These are phyloP conservation scores for Crypturellus undulatus DNA, from an alignment of 2,113 vertebrate species.

Conservation along the genomic window DNA sequence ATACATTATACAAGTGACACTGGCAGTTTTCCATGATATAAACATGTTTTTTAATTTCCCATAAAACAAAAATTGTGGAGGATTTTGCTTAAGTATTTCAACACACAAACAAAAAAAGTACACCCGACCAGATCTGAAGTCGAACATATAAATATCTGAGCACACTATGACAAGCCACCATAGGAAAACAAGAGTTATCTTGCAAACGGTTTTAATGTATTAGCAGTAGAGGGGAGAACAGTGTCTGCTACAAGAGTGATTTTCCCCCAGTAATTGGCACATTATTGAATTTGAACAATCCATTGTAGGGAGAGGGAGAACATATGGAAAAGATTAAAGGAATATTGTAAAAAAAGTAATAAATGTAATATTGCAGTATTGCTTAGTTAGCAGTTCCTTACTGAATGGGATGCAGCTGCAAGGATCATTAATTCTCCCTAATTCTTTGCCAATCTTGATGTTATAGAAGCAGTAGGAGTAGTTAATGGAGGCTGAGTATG, in stretches of 20 bases:
- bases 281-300: background rate
- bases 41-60: background rate
- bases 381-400: background rate
- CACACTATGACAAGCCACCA: background rate
- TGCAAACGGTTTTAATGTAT: background rate
- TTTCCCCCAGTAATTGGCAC: background rate
- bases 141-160: background rate
- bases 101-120: background rate
- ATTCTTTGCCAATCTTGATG: background rate
- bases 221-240: background rate
- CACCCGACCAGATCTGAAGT: background rate
- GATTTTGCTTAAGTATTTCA: background rate
- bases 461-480: background rate
- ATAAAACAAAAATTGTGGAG: background rate
- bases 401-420: background rate
- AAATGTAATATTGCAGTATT: background rate
- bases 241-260: background rate
- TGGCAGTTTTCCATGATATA: background rate
- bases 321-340: background rate
- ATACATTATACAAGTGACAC: background rate
- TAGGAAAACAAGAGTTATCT: background rate
- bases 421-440: constrained; percentile 16
- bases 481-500: background rate
- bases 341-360: background rate
- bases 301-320: background rate